Conservation (phyloP, 2,888 invertebrate species). For the Pammene aurita region DNA sequence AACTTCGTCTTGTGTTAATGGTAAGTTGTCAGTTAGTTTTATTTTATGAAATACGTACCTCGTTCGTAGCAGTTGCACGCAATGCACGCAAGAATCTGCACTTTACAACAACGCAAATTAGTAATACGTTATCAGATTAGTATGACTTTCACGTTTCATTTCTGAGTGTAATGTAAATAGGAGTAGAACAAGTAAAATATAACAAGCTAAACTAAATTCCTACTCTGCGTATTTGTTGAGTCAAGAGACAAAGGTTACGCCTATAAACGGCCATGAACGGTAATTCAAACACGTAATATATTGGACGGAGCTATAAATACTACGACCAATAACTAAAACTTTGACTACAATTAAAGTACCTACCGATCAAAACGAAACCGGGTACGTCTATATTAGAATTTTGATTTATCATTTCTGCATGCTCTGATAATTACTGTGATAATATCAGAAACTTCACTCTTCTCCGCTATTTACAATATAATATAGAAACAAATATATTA, state of each 20-base stretch:
- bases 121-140: no score
- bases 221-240: background rate
- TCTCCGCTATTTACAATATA: no score
- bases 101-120: no score
- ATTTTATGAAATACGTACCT: background rate
- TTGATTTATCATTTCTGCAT: background rate
- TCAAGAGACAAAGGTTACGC: slow-evolving; percentile 18
- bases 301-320: slow-evolving; percentile 11
- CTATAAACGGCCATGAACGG: slow-evolving; percentile 14
- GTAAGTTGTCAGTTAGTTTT: background rate
- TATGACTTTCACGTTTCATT: no score
- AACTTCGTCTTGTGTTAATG: background rate
- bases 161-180: no score
- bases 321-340: background rate
- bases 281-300: slow-evolving; percentile 20
- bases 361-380: background rate
- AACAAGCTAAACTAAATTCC: background rate
- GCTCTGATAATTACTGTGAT: background rate
- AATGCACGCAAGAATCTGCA: no score
- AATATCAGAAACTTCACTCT: no score
- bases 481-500: no score
- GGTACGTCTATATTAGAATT: background rate
- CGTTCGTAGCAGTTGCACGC: no score
- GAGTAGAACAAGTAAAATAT: no score
- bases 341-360: slow-evolving; percentile 4